Evolutionary conservation across 1,140 invertebrate genomes (phyloP), one percentile per base, ranked within the genome.

Genomic region (Micrasema longulum): DNA sequence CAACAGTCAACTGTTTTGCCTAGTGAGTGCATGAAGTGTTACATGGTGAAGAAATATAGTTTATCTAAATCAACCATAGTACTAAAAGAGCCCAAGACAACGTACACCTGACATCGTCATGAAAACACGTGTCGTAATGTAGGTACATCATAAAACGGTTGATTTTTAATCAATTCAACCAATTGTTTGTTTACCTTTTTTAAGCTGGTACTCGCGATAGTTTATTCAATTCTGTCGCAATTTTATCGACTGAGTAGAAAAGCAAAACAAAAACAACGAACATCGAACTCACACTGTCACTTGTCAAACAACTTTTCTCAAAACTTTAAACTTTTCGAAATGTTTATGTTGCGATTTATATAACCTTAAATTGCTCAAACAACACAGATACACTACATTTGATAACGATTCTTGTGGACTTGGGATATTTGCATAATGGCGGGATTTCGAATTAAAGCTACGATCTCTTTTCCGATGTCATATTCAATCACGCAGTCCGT

Each of bases 231-330:
- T 31, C 26, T 31, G 7, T 31, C 26, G 26, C 26, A 31, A 31
- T 31, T n/a, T n/a, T 31, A 31, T 31, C 26, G 26, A 31, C 26
- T 4, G 26, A 4, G 2, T 4, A 31, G 3, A 31, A 31, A 31
- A 31, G 26, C 7, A 31, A 31, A 31, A 36, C 35, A 26, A 35
- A 35, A 55, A 55, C 52, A 47, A 47, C 43, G 43, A 52, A 22
- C 20, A 60, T 60, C 55, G 26, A 60, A 66, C 63, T 66, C 35
- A 66, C 63, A 66, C 63, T 66, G 48, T 66, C 63, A 66, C 63
- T 66, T 36, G 63, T 50, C 48, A 66, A 66, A 66, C 47, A 52
- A 50, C 63, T 50, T 50, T 66, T 50, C 16, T 66, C 18, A 22
- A 22, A 66, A 60, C 55, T 60, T 31, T 20, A 55, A 55, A 55